Conservation (phyloP, 2,797 vertebrate genomes). For the Peromyscus melanophrys region DNA sequence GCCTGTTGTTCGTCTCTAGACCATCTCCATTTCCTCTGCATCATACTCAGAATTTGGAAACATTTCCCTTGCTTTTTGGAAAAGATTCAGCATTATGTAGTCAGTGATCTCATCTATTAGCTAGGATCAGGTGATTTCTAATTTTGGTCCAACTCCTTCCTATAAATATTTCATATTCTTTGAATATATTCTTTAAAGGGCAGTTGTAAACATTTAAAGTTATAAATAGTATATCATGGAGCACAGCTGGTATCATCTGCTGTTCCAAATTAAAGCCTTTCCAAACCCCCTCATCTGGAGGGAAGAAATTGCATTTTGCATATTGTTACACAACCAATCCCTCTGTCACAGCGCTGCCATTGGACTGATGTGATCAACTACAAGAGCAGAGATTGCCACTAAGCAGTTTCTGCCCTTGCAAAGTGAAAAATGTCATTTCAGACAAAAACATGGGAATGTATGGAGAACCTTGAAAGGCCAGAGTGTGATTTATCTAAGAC, state of each 20-base stretch:
- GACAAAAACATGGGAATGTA: conserved; percentile 6
- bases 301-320: conserved; percentile 65
- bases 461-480: conserved; percentile 57
- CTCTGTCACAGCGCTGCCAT: conserved; percentile 72
- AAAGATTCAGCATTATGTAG: conserved; percentile 59
- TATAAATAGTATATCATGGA: conserved; percentile 82
- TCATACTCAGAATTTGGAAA: conserved; percentile 69
- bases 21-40: not conserved
- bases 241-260: conserved; percentile 81
- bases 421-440: conserved; percentile 63
- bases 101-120: conserved; percentile 68
- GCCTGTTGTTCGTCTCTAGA: conserved; percentile 61
- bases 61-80: conserved; percentile 60
- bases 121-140: conserved; percentile 78
- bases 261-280: conserved; percentile 84
- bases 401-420: conserved; percentile 64
- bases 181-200: conserved; percentile 76
- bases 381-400: conserved; percentile 68
- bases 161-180: conserved; percentile 81
- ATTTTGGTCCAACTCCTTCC: conserved; percentile 74
- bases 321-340: conserved; percentile 76
- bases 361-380: conserved; percentile 62
- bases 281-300: conserved; percentile 80
- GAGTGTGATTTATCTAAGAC: conserved; percentile 6
- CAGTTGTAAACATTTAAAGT: conserved; percentile 81